Evolutionary conservation across 2,113 vertebrate species (phyloP).

Genomic region (Strigops habroptila): DNA sequence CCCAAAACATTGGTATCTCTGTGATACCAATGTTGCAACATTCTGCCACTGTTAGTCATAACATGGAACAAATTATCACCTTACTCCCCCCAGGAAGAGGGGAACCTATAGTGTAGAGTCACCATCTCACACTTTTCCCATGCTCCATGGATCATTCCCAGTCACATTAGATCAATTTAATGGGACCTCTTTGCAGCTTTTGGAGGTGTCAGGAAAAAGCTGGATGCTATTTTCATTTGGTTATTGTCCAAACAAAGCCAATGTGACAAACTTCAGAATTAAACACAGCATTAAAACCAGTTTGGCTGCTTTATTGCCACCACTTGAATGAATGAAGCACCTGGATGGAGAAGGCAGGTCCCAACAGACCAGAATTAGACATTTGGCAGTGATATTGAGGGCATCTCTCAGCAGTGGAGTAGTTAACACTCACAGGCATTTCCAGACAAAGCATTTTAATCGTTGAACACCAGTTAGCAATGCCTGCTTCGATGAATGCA

Average conservation of each 20-base stretch:
- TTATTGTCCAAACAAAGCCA: neutral
- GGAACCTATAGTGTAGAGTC: neutral
- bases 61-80: neutral
- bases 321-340: conserved; percentile 22
- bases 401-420: conserved; percentile 44
- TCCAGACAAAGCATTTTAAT: conserved; percentile 6
- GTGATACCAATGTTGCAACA: neutral
- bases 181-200: neutral
- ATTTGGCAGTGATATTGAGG: neutral
- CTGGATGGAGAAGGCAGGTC: conserved; percentile 61
- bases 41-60: neutral
- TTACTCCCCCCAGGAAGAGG: neutral
- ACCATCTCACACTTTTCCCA: neutral
- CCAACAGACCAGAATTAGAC: conserved; percentile 44
- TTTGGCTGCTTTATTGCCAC: conserved; percentile 51
- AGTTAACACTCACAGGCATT: conserved; percentile 21
- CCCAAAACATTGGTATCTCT: neutral
- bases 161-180: neutral
- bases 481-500: neutral
- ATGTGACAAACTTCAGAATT: neutral
- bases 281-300: conserved; percentile 11
- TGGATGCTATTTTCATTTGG: neutral
- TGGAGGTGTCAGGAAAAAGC: neutral
- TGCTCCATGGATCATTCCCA: neutral
- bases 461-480: neutral